Base-by-base conservation (phyloP, 2,888 invertebrate species). In the Tetropium fuscum region DNA sequence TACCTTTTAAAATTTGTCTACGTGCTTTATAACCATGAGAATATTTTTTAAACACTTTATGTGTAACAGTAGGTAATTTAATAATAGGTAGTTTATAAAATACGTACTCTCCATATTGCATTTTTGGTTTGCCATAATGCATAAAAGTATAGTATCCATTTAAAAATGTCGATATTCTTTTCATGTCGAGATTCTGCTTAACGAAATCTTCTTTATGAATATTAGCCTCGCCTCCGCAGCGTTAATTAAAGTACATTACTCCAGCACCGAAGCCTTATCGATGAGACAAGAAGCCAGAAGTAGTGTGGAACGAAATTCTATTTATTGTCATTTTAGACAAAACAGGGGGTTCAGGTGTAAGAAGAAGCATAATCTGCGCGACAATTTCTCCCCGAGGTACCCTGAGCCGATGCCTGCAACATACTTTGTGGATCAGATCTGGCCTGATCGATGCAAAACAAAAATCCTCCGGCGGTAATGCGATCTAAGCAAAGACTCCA, bases 401-500 rank as follows among this genome's bases (percentile, higher is more conserved):
- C 47, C 60, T 32, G 34, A 41, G 30, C 40, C 41, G 40, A 27
- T 30, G 19, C 32, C 27, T 7, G 13, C 43, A 18, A 22, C 34
- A 36, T 22, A 36, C 48, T 19, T 36, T 20, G 22, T 20, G 34
- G 20, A 44, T 44, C 44, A 16, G 41, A 41, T 41, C 44, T 11
- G 45, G 27, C 38, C 49, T 34, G 41, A 55, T 53, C 53, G 45
- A 60, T 62, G 58, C 60, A 59, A 66, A 59, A 61, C 51, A 51
- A 51, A 40, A 40, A 61, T 51, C 51, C 27, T 38, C 60, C 65
- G 49, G 54, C 61, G 59, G 57, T 67, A 66, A 68, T 66, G 66
- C 62, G 60, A 64, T 62, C 56, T 45, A 55, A 53, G 64, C 51
- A 59, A 68, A 71, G 71, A 71, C 68, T 61, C 66, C 69, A 67